A percentile compares a stretch with the other conserved stretches of the same genome.
These are phyloP conservation scores for Platycheirus albimanus DNA, from an alignment of 2,888 invertebrate genomes.

Conservation along the genomic window DNA sequence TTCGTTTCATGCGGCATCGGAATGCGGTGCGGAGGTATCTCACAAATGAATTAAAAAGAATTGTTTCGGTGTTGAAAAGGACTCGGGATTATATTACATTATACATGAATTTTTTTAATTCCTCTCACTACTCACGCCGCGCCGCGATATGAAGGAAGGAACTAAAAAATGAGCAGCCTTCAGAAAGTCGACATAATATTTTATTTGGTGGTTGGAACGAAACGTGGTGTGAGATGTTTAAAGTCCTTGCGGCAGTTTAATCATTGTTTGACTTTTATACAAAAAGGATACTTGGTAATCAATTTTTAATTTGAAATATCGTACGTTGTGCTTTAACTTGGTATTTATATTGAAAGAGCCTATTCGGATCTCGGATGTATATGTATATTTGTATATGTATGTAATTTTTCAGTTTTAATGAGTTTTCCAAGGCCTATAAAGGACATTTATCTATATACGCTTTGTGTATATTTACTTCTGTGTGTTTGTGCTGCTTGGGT, in stretches of 20 bases:
- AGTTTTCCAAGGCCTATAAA: conserved; percentile 12
- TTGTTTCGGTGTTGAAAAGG: neutral
- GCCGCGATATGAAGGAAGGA: too few relatives aligned
- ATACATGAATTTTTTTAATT: too few relatives aligned
- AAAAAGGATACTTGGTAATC: conserved; percentile 7
- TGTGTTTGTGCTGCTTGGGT: neutral
- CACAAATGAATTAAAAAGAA: neutral
- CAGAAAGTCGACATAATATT: neutral
- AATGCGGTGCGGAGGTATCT: neutral
- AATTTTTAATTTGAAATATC: conserved; percentile 32
- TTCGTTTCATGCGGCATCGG: neutral
- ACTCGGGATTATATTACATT: neutral
- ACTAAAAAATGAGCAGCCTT: neutral
- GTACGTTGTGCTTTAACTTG: neutral
- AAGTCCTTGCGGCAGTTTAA: neutral
- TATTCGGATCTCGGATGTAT: too few relatives aligned
- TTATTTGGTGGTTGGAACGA: neutral
- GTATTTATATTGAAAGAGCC: neutral
- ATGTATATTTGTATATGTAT: too few relatives aligned
- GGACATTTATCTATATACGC: conserved; percentile 5
- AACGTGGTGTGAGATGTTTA: neutral
- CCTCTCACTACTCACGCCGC: too few relatives aligned
- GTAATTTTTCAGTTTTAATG: conserved; percentile 1
- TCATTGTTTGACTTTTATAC: neutral
- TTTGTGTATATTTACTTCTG: neutral